Evolutionary conservation across 2,888 invertebrate genomes (phyloP), one percentile per base, ranked within the genome.

Genomic region (Rhabditoides inermis): DNA sequence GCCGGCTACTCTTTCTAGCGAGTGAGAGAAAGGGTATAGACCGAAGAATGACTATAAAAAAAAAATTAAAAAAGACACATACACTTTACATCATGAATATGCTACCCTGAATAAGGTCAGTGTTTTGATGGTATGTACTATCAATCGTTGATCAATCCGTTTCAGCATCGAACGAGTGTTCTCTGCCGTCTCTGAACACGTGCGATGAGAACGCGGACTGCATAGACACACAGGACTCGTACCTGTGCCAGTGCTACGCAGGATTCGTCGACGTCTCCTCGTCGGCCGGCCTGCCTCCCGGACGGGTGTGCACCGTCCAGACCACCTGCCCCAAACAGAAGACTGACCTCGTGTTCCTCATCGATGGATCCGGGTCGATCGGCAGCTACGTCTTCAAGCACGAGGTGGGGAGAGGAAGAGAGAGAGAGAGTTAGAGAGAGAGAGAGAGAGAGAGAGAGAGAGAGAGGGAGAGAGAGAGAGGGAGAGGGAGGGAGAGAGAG

Each of bases 181-280:
- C 64, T 7, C 64, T 65, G 27, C 58, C 58, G 25, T 55, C 67
- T 10, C 50, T 73, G 55, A 69, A 76, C 52, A 70, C 75, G 12
- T 77, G 76, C 56, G 76, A 76, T 49, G 71, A 74, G 44, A 76
- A 76, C 53, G 74, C 76, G 6, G 76, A 76, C 54, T 76, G 76
- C 53, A 61, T 76, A 22, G 73, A 76, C 51, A 63, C 65, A 5
- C 68, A 72, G n/a, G 71, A 72, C 40, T 66, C 76, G 40, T 75
- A 75, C 58, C 64, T 69, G 20, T 75, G 75, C 56, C 44, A 72
- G 55, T 76, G 76, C 49, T 68, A 69, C 53, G 56, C 63, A 36
- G 76, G 76, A 22, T 76, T 70, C 58, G 68, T 76, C 25, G 76
- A 76, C 56, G 76, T 77, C 26, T 73, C 72, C 7, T 63, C 66